A percentile compares a stretch with the other conserved stretches of the same genome.
These are phyloP conservation scores for Decapterus maruadsi DNA, from an alignment of 2,797 vertebrate species.

Conservation along the genomic window DNA sequence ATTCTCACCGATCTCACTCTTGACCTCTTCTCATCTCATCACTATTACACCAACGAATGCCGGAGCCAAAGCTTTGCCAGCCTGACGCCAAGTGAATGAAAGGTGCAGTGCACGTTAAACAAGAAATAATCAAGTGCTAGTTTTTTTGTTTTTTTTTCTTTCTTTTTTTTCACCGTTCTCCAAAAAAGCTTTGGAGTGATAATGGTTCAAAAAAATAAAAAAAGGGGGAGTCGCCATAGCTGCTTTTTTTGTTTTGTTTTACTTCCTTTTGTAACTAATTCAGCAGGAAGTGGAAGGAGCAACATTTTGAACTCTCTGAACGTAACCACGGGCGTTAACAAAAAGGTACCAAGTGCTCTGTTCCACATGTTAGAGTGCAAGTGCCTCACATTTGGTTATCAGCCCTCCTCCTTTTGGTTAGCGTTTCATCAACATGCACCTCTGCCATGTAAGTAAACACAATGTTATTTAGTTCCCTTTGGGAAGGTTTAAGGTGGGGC, in stretches of 20 bases:
- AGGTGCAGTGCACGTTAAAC: slow-evolving; percentile 34
- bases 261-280: slow-evolving; percentile 8
- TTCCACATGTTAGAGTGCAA: slow-evolving; percentile 63
- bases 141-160: neutral
- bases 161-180: neutral
- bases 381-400: slow-evolving; percentile 74
- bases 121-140: slow-evolving; percentile 61
- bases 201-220: neutral
- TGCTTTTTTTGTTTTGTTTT: neutral
- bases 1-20: neutral
- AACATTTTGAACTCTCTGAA: slow-evolving; percentile 28
- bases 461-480: slow-evolving; percentile 47
- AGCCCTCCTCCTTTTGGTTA: slow-evolving; percentile 56
- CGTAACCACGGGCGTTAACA: slow-evolving; percentile 22
- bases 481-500: slow-evolving; percentile 32
- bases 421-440: slow-evolving; percentile 33
- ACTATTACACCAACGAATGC: slow-evolving; percentile 16
- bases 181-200: slow-evolving; percentile 10
- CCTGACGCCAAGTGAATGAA: slow-evolving; percentile 16
- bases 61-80: slow-evolving; percentile 21
- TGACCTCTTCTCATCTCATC: slow-evolving; percentile 1
- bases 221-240: neutral
- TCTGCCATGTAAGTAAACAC: slow-evolving; percentile 44
- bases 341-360: slow-evolving; percentile 50
- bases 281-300: slow-evolving; percentile 8